phyloP scores from a whole-genome alignment of 1,140 invertebrate genomes.

The Melitaea cinxia region DNA sequence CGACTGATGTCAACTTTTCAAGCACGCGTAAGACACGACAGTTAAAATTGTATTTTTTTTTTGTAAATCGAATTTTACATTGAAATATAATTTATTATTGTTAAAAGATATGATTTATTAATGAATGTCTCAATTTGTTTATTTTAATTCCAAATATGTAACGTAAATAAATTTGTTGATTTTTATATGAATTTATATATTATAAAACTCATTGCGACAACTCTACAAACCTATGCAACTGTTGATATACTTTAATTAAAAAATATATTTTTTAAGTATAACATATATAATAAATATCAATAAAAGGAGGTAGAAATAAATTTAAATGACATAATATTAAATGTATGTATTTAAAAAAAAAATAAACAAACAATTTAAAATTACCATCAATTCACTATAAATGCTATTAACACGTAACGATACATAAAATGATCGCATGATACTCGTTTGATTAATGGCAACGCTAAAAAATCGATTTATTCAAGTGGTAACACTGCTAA shows the following conservation, averaged over 20 bases:
- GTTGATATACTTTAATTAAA: not conserved
- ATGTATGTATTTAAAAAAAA: not conserved
- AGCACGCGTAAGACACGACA: not conserved
- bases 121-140: not conserved
- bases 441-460: slow-evolving; percentile 60
- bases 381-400: slow-evolving; percentile 13
- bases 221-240: no score
- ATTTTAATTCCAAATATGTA: not conserved
- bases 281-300: not conserved
- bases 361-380: not conserved
- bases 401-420: not conserved
- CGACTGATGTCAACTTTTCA: not conserved
- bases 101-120: not conserved
- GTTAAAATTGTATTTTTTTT: not conserved
- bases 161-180: not conserved
- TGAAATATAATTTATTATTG: not conserved
- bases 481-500: slow-evolving; percentile 38
- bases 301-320: no score
- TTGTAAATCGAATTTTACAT: not conserved
- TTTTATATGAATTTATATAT: no score
- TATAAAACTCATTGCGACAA: no score
- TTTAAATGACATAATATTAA: not conserved
- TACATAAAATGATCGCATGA: not conserved
- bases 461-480: slow-evolving; percentile 62
- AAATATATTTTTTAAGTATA: not conserved